These are phyloP conservation scores for Helleia helle DNA, from an alignment of 2,888 invertebrate genomes.

Conservation along the genomic window DNA sequence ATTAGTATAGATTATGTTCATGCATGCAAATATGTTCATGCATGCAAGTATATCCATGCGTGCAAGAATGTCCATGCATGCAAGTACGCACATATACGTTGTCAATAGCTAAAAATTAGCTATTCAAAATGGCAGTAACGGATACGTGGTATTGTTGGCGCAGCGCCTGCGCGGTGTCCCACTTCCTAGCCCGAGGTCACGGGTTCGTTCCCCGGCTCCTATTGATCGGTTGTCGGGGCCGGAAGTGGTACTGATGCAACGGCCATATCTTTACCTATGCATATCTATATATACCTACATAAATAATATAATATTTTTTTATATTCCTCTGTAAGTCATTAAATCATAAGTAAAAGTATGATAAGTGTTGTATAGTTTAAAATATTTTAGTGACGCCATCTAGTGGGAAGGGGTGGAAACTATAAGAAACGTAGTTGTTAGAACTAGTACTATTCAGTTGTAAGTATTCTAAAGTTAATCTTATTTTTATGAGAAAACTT, in stretches of 20 bases:
- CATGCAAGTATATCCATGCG: too few relatives aligned
- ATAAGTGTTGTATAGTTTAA: background rate
- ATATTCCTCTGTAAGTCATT: background rate
- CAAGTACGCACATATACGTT: conserved; percentile 15
- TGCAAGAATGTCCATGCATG: conserved; percentile 10
- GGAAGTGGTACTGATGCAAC: conserved; percentile 61
- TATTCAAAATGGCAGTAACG: conserved; percentile 50
- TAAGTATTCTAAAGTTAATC: too few relatives aligned
- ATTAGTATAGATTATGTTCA: background rate
- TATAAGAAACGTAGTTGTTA: too few relatives aligned
- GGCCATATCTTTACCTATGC: conserved; percentile 37
- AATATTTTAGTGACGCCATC: background rate
- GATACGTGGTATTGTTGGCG: conserved; percentile 35
- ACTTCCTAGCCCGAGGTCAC: conserved; percentile 61
- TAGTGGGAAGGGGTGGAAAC: background rate
- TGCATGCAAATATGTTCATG: background rate
- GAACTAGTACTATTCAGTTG: too few relatives aligned
- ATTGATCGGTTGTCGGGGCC: conserved; percentile 66
- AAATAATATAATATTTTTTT: too few relatives aligned
- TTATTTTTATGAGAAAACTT: too few relatives aligned
- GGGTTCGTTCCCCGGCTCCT: conserved; percentile 69
- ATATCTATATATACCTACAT: background rate
- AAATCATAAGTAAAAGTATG: background rate
- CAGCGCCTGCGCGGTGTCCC: conserved; percentile 68
- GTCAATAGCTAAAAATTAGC: conserved; percentile 35